Conservation (phyloP, 2,113 vertebrate species). For the Vombatus ursinus region DNA sequence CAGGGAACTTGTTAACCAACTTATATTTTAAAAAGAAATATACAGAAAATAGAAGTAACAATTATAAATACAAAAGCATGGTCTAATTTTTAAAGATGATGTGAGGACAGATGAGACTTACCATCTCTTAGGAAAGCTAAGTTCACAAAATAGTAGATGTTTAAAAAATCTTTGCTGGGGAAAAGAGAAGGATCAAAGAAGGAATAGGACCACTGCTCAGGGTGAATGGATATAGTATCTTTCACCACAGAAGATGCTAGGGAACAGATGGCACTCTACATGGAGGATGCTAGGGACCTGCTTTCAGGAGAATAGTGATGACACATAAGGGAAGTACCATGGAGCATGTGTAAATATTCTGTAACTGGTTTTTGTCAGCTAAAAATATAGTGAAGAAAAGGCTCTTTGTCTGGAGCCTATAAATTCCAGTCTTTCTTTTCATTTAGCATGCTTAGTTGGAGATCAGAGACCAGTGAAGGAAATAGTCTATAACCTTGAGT, state of each 20-base stretch:
- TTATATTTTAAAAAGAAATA: neutral
- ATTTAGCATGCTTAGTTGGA: neutral
- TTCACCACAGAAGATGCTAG: neutral
- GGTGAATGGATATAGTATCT: neutral
- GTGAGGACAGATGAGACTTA: neutral
- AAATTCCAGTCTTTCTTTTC: neutral
- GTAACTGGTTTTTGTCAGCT: neutral
- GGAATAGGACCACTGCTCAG: neutral
- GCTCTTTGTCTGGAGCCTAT: neutral
- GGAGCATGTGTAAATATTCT: neutral
- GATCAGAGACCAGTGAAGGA: neutral
- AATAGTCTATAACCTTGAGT: neutral
- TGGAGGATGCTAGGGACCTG: neutral
- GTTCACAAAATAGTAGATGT: neutral
- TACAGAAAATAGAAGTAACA: neutral
- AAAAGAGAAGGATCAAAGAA: neutral
- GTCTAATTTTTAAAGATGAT: neutral
- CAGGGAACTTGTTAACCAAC: neutral
- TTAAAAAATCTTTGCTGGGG: neutral
- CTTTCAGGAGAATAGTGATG: neutral
- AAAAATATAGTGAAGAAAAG: neutral
- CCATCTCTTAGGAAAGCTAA: neutral
- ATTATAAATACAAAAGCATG: neutral
- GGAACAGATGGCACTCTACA: neutral
- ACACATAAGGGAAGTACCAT: neutral